Evolutionary conservation across 2,797 vertebrate species (phyloP).

Genomic region (Linurgus olivaceus): DNA sequence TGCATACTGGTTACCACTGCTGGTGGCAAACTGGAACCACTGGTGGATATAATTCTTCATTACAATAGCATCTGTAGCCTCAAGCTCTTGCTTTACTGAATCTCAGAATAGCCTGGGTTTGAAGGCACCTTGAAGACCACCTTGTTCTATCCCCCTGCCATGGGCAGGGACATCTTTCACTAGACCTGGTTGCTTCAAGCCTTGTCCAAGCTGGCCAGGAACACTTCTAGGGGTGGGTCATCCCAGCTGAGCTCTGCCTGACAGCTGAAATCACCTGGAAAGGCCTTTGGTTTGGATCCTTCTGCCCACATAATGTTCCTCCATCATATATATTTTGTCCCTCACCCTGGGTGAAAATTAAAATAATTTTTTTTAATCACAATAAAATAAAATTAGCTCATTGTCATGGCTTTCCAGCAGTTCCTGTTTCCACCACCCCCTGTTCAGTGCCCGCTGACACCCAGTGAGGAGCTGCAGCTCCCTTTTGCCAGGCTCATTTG

Average conservation of each 20-base stretch:
- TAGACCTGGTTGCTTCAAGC: background rate
- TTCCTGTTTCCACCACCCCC: background rate
- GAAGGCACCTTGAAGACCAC: background rate
- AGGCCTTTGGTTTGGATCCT: background rate
- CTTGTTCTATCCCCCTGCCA: background rate
- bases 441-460: background rate
- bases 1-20: background rate
- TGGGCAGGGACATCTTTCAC: background rate
- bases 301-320: background rate
- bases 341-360: background rate
- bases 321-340: fast-evolving
- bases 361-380: too few relatives aligned
- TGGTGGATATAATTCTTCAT: background rate
- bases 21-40: background rate
- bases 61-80: background rate
- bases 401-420: background rate
- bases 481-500: background rate
- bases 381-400: background rate
- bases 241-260: background rate
- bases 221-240: background rate
- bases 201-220: background rate
- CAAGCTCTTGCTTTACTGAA: background rate
- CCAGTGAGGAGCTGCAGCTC: background rate
- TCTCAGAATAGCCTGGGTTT: background rate
- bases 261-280: background rate